phyloP scores from a whole-genome alignment of 2,797 vertebrate genomes.

The Bucorvus abyssinicus region DNA sequence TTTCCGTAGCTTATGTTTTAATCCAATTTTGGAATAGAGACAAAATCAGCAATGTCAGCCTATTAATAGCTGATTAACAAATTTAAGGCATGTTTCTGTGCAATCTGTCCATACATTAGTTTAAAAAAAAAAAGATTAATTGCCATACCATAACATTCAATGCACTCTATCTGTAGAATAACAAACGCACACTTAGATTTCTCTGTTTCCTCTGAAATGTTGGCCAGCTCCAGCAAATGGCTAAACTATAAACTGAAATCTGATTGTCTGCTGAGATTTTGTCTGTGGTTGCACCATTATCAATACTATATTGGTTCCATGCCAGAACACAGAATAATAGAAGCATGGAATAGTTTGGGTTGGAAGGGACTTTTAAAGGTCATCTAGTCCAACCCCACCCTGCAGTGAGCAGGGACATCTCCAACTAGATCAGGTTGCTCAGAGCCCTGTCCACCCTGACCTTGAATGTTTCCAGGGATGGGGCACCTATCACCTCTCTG shows the following conservation, averaged over 20 bases:
- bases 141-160: neutral
- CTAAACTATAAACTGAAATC: neutral
- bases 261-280: neutral
- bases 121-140: neutral
- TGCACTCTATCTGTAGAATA: neutral
- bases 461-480: neutral
- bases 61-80: constrained; percentile 47
- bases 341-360: neutral
- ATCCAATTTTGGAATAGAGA: constrained; percentile 3
- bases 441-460: too few species aligned
- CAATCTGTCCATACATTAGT: constrained; percentile 30
- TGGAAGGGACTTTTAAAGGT: neutral
- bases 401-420: neutral
- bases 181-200: neutral
- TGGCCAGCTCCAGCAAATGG: neutral
- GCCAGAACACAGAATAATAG: neutral
- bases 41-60: neutral
- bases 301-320: neutral
- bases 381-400: neutral
- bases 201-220: neutral
- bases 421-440: neutral
- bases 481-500: neutral
- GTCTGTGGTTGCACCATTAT: neutral
- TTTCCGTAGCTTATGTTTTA: constrained; percentile 26
- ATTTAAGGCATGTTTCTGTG: neutral